Percentiles rank a stretch among this genome's conserved stretches.
Evolutionary conservation across 2,113 vertebrate genomes (phyloP).

Genomic region (Psittacula cyanocephala): DNA sequence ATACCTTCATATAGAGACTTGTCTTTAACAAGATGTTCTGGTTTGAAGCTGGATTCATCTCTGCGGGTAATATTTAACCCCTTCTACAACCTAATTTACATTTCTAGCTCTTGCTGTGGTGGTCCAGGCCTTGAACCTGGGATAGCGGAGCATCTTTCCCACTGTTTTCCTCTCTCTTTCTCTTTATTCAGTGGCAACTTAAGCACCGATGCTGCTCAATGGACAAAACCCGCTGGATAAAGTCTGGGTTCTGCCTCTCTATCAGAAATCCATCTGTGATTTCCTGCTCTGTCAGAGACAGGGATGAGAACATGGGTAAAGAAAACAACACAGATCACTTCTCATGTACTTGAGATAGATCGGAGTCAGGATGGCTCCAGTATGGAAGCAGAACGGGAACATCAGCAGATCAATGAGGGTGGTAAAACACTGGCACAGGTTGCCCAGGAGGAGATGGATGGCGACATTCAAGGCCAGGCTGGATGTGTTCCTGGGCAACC

Average conservation of each 20-base stretch:
- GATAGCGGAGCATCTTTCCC: neutral
- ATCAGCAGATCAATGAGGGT: neutral
- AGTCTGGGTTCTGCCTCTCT: neutral
- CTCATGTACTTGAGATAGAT: neutral
- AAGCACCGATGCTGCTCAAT: neutral
- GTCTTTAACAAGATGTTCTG: neutral
- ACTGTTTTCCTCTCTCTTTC: neutral
- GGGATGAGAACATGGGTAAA: neutral
- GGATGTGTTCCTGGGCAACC: neutral
- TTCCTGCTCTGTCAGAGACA: neutral
- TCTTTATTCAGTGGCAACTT: neutral
- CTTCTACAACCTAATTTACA: neutral
- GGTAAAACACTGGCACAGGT: neutral
- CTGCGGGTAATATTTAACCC: neutral
- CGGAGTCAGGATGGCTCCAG: neutral
- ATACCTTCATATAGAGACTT: neutral
- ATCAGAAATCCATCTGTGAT: neutral
- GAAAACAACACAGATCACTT: neutral
- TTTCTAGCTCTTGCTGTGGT: neutral
- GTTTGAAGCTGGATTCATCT: neutral
- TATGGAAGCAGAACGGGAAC: neutral
- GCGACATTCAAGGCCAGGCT: neutral
- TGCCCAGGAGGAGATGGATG: neutral
- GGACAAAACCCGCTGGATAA: neutral
- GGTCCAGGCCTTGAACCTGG: neutral